These are phyloP conservation scores for Acromyrmex charruanus DNA, from an alignment of 1,140 invertebrate genomes.

Conservation along the genomic window DNA sequence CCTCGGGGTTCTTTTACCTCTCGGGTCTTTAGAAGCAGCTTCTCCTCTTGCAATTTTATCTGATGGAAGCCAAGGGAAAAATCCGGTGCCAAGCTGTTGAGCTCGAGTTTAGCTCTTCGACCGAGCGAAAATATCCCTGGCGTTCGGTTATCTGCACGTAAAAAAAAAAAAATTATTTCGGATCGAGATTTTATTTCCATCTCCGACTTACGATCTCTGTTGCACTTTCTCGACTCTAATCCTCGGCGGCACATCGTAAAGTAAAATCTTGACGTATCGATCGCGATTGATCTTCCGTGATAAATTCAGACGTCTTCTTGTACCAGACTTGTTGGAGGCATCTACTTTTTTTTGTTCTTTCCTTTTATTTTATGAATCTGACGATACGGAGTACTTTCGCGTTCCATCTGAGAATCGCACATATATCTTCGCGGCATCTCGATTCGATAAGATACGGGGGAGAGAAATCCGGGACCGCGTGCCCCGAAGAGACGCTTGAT, in stretches of 20 bases:
- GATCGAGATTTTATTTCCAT: constrained; percentile 23
- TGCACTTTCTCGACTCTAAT: constrained; percentile 6
- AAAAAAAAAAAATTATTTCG: constrained; percentile 45
- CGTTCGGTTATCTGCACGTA: constrained; percentile 39
- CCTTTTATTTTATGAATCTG: constrained; percentile 52
- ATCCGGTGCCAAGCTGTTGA: constrained; percentile 54
- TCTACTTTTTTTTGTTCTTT: constrained; percentile 34
- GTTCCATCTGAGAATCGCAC: constrained; percentile 50
- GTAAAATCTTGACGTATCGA: constrained; percentile 35
- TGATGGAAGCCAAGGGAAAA: constrained; percentile 57
- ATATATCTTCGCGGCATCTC: constrained; percentile 49
- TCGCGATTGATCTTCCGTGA: constrained; percentile 41
- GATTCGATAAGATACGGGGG: constrained; percentile 51
- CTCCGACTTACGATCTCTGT: neutral
- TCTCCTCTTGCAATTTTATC: constrained; percentile 61
- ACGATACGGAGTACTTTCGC: constrained; percentile 35
- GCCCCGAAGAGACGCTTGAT: constrained; percentile 43
- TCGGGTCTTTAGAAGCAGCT: constrained; percentile 58
- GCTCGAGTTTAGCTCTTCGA: constrained; percentile 46
- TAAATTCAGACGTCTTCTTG: constrained; percentile 45
- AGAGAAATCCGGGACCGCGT: constrained; percentile 30
- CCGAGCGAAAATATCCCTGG: constrained; percentile 22
- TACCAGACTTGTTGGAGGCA: neutral
- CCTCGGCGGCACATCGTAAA: constrained; percentile 1
- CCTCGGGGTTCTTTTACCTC: constrained; percentile 47